Evolutionary conservation across 2,797 vertebrate species (phyloP).

Genomic region (Urosaurus nigricauda): DNA sequence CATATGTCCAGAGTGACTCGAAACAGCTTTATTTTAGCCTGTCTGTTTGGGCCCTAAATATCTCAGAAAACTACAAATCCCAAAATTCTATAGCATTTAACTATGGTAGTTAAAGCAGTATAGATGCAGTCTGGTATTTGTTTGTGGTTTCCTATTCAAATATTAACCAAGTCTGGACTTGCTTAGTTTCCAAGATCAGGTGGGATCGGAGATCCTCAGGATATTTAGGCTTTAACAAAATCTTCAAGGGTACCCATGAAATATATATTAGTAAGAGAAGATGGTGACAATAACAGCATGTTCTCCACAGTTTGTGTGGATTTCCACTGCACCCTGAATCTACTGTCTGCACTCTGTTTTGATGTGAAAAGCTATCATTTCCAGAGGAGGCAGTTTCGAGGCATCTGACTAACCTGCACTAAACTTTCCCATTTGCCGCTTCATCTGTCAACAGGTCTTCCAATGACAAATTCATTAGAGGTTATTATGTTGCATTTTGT

Average conservation of each 20-base stretch:
- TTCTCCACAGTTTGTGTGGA: slow-evolving; percentile 19
- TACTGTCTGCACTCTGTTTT: slow-evolving; percentile 43
- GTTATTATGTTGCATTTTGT: slow-evolving; percentile 4
- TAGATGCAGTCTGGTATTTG: too few relatives aligned
- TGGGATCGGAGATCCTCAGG: slow-evolving; percentile 13
- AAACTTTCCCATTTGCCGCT: not conserved
- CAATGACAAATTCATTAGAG: slow-evolving; percentile 1
- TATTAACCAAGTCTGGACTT: too few relatives aligned
- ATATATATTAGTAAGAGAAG: not conserved
- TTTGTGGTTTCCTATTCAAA: too few relatives aligned
- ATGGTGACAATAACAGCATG: slow-evolving; percentile 25
- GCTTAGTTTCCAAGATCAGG: too few relatives aligned
- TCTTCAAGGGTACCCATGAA: slow-evolving; percentile 16
- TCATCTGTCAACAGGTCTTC: not conserved
- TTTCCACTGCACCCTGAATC: slow-evolving; percentile 8
- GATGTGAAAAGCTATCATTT: not conserved
- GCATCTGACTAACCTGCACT: not conserved
- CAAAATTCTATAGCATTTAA: too few relatives aligned
- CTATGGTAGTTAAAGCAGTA: too few relatives aligned
- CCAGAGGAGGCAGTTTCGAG: not conserved
- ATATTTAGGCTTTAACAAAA: slow-evolving; percentile 4
- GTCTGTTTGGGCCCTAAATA: too few relatives aligned
- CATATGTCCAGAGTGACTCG: too few relatives aligned
- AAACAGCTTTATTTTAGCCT: too few relatives aligned
- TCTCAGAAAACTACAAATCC: too few relatives aligned